Evolutionary conservation across 2,113 vertebrate genomes (phyloP).

Genomic region (Oreochromis niloticus): DNA sequence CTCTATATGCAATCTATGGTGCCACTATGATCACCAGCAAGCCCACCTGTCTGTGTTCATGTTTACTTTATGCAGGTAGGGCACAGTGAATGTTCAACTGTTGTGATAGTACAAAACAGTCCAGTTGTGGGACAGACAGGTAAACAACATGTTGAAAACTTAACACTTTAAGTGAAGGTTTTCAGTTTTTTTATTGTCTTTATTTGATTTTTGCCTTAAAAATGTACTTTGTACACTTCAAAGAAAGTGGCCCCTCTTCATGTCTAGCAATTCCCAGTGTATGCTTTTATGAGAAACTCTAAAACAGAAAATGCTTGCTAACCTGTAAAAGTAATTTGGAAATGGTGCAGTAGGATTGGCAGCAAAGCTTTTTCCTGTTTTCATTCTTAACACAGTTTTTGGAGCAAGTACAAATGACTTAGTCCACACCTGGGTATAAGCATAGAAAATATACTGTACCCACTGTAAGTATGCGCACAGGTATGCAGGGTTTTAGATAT

Average conservation of each 20-base stretch:
- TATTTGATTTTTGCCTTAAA: not conserved
- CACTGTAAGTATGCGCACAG: constrained; percentile 4
- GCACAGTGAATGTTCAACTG: not conserved
- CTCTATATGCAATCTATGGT: not conserved
- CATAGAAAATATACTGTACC: constrained; percentile 32
- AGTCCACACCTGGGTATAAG: constrained; percentile 31
- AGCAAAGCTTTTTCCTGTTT: not conserved
- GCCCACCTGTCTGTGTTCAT: not conserved
- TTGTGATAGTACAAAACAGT: not conserved
- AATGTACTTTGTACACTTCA: not conserved
- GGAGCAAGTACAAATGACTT: constrained; percentile 1
- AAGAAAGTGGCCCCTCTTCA: not conserved
- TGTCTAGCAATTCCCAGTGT: not conserved
- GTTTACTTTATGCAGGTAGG: not conserved
- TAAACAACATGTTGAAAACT: not conserved
- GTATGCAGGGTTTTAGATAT: constrained; percentile 7
- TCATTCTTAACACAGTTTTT: not conserved
- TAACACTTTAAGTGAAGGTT: not conserved
- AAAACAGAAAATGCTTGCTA: not conserved
- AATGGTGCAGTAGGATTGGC: not conserved
- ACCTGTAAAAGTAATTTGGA: not conserved
- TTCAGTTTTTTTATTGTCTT: not conserved
- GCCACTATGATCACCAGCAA: not conserved
- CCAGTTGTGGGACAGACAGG: not conserved
- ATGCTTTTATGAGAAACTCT: not conserved